phyloP scores from a whole-genome alignment of 1,140 invertebrate genomes.

The Meloidogyne exigua region DNA sequence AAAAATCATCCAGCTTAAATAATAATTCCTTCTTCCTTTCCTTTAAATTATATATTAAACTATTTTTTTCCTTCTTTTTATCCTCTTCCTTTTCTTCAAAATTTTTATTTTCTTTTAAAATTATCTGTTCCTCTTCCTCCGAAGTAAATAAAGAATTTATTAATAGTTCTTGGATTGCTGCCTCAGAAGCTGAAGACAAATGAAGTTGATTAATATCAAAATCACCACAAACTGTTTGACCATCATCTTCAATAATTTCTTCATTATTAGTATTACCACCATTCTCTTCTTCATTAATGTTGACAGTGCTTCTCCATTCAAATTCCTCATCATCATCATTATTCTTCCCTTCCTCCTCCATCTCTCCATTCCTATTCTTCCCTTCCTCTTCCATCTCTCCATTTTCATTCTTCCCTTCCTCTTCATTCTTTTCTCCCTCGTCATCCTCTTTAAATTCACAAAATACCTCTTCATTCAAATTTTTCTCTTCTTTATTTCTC shows the following conservation, averaged over 20 bases:
- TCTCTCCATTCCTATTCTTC: not conserved
- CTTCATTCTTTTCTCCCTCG: no score
- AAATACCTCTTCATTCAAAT: not conserved
- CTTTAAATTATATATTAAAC: not conserved
- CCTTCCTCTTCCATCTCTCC: not conserved
- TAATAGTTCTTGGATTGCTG: not conserved
- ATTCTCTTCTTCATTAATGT: not conserved
- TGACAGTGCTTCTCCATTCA: not conserved
- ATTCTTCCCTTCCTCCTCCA: not conserved
- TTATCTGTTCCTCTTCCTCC: not conserved
- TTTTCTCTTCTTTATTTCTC: not conserved
- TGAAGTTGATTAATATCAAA: not conserved
- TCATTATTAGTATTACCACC: not conserved
- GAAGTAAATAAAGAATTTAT: not conserved
- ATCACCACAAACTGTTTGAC: not conserved
- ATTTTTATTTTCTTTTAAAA: not conserved
- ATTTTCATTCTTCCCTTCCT: not conserved
- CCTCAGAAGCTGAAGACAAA: not conserved
- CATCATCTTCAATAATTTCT: not conserved
- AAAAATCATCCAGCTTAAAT: not conserved
- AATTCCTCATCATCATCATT: slow-evolving; percentile 1
- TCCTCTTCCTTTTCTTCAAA: not conserved
- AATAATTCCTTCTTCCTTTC: not conserved
- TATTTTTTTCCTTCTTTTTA: not conserved
- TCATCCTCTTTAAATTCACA: not conserved